These are phyloP conservation scores for Phortica variegata DNA, from an alignment of 1,140 invertebrate species.

Conservation along the genomic window DNA sequence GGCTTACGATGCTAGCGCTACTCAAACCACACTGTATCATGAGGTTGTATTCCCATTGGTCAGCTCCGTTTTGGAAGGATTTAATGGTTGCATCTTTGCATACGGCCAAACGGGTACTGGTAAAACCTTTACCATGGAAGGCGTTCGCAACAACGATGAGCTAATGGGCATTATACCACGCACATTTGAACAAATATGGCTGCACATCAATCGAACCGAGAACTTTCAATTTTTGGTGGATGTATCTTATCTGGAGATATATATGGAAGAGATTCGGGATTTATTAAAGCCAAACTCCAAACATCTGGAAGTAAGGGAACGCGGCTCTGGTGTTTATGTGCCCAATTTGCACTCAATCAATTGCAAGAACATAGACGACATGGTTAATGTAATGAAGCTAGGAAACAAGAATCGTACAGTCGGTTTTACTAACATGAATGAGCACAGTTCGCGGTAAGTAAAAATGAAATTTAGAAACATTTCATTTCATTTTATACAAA, in stretches of 20 bases:
- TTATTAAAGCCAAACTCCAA: conserved; percentile 82
- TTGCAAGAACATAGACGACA: conserved; percentile 89
- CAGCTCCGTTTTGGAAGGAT: conserved; percentile 92
- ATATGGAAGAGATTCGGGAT: conserved; percentile 92
- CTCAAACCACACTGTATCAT: conserved; percentile 92
- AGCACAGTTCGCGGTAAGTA: conserved; percentile 78
- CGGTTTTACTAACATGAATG: conserved; percentile 98
- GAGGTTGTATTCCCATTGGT: conserved; percentile 89
- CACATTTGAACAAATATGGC: conserved; percentile 95
- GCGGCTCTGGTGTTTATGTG: conserved; percentile 84
- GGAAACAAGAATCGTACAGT: conserved; percentile 88
- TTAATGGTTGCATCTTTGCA: conserved; percentile 96
- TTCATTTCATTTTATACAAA: not conserved
- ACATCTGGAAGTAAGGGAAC: conserved; percentile 71
- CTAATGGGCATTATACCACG: conserved; percentile 87
- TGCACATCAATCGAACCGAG: conserved; percentile 79
- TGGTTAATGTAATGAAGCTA: conserved; percentile 83
- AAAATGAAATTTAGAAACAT: not conserved
- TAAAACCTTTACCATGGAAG: conserved; percentile 96
- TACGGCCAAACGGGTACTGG: conserved; percentile 95
- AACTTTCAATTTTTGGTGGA: conserved; percentile 90
- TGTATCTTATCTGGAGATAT: conserved; percentile 93
- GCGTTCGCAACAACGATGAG: conserved; percentile 63
- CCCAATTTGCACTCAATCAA: conserved; percentile 88
- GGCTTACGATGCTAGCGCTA: conserved; percentile 83